Evolutionary conservation across 2,797 vertebrate genomes (phyloP), one percentile per base, ranked within the genome.

Genomic region (Eutrigla gurnardus): DNA sequence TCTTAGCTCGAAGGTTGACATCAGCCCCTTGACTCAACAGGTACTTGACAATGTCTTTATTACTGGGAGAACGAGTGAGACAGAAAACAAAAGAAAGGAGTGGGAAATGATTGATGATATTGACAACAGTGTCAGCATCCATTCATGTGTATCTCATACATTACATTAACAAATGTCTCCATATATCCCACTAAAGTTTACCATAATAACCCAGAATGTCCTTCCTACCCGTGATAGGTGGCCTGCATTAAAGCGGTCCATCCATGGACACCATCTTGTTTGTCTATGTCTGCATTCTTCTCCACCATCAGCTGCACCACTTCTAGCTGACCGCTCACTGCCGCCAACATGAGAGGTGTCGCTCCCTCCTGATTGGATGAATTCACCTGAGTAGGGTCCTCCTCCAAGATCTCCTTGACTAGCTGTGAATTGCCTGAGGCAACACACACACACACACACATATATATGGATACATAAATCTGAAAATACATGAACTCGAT

Each of bases 201-300:
- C 5, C 4, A 13, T 2, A 35, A 40, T 17, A 37, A 45, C 37
- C 4, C 6, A 18, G 13, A 12, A 25, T 12, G 25, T 67, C 14
- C 25, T 10, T 40, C 84, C 86, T 86, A 99, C 98, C 98, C 98
- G 0, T 99, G 98, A 83, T 99, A 99, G 0, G 98, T 99, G 65
- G 98, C 98, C 89, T 99, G 98, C 98, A 99, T 99, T 59, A 99
- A 94, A 12, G 97, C 98, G 0, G 98, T 99, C 98, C 98, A 99
- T 18, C 97, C 97, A 4, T 99, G 98, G 36, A 96, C 94, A 0
- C 94, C 94, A 73, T 99, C 98, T 73, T 98, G 98, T 78, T 96
- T 98, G 92, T 99, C 95, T 36, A 97, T 76, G 47, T 98, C 96
- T 0, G 96, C 97, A 0, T 92, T 96, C 89, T 95, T 96, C 82